phyloP scores from a whole-genome alignment of 2,113 vertebrate species.

The Symphodus melops region DNA sequence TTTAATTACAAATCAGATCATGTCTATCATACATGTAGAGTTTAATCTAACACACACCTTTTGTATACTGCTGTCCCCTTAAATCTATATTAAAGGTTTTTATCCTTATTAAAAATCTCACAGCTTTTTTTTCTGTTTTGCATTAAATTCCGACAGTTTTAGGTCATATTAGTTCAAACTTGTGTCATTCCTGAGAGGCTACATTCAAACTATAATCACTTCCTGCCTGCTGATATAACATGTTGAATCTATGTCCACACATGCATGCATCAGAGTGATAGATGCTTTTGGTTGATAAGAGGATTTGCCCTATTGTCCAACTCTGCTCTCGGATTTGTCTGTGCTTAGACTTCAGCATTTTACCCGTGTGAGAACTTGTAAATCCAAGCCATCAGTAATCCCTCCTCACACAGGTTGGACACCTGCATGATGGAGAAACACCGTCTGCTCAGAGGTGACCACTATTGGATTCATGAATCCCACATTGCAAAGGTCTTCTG shows the following conservation, averaged over 20 bases:
- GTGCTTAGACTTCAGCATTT: conserved; percentile 32
- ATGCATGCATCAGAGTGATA: conserved; percentile 60
- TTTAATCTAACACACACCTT: too few species aligned
- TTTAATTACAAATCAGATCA: conserved; percentile 5
- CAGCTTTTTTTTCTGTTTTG: not conserved
- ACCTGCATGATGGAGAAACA: conserved; percentile 27
- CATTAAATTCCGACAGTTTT: conserved; percentile 5
- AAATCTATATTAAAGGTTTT: too few species aligned
- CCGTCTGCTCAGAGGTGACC: conserved; percentile 22
- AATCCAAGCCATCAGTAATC: conserved; percentile 55
- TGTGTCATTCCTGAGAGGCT: conserved; percentile 8
- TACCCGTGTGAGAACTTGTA: conserved; percentile 43
- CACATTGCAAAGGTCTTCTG: not conserved
- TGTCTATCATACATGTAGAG: too few species aligned
- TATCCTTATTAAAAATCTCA: too few species aligned
- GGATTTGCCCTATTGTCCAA: conserved; percentile 26
- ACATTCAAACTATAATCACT: conserved; percentile 23
- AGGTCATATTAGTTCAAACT: not conserved
- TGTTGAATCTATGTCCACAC: conserved; percentile 39
- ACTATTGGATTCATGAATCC: not conserved
- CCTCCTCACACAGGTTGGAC: conserved; percentile 30
- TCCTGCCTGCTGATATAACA: conserved; percentile 27
- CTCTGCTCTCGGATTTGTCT: conserved; percentile 46
- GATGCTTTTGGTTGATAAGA: conserved; percentile 51
- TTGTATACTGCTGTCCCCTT: too few species aligned